Evolutionary conservation across 2,113 vertebrate species (phyloP), one percentile per base, ranked within the genome.

Genomic region (Fulica atra): DNA sequence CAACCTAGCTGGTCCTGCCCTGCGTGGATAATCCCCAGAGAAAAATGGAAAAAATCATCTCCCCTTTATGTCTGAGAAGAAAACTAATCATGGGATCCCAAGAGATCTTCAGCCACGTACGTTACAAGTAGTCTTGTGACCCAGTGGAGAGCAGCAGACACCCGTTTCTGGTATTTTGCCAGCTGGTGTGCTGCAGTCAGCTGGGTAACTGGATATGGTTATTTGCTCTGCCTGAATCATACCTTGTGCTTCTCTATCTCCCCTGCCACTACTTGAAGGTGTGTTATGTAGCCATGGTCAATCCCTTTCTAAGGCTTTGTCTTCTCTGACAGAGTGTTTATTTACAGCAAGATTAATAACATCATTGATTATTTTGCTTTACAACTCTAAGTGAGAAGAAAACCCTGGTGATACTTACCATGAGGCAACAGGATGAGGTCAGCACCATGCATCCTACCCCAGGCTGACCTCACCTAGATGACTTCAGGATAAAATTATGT

Each of bases 291-390:
- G 72, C 44, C 76, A 68, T 18, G 33, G 65, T 44, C 69, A 40
- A 31, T 64, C 17, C 35, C 5, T 11, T 79, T 84, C 38, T 57
- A 81, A 90, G 53, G 26, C 40, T 90, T 84, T 78, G 16, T 86
- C 68, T 92, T 72, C 42, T 79, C 36, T 79, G 69, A 50, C 16
- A 50, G n/a, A 35, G 51, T 24, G 29, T 96, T 65, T 81, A 25
- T 70, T 87, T 72, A 65, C 28, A 89, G 50, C 53, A 91, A 82
- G 38, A 86, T 73, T 86, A 90, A 70, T 70, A 64, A 24, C 16
- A 46, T 71, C 11, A 57, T 33, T 44, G 51, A 74, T 88, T 83
- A 81, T 92, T 91, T 96, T 86, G 18, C 68, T 88, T 94, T 71
- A 64, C 36, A 83, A 1, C 60, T 38, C n/a, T 53, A 60, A 48